Evolutionary conservation across 2,113 vertebrate genomes (phyloP).

Genomic region (Pygoscelis adeliae): DNA sequence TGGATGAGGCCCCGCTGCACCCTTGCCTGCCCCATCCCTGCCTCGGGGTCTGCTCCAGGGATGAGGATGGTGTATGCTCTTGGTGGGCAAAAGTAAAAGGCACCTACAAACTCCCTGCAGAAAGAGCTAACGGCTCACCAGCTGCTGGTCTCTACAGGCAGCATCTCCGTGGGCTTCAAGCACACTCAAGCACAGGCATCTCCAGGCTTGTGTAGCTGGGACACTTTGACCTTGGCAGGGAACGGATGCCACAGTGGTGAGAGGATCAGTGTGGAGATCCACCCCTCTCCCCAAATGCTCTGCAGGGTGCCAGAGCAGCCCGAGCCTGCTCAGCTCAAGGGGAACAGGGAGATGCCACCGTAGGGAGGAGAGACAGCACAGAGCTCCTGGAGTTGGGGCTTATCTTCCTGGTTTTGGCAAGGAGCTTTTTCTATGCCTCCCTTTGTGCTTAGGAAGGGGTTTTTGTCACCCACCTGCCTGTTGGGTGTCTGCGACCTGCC

Average conservation of each 20-base stretch:
- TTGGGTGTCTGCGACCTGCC: constrained; percentile 77
- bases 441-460: not conserved
- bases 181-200: not conserved
- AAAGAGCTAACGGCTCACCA: rapidly evolving
- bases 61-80: not conserved
- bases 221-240: not conserved
- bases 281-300: not conserved
- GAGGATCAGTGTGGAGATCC: not conserved
- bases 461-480: constrained; percentile 73
- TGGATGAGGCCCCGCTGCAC: rapidly evolving
- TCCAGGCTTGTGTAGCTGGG: not conserved
- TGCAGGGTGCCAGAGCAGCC: not conserved
- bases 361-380: rapidly evolving
- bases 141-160: not conserved
- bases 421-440: not conserved
- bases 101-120: rapidly evolving
- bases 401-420: rapidly evolving
- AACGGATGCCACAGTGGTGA: rapidly evolving
- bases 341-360: not conserved
- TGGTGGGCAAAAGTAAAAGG: not conserved
- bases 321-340: not conserved
- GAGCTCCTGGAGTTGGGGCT: rapidly evolving
- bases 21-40: not conserved
- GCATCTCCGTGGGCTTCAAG: not conserved
- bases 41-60: not conserved